A percentile compares a stretch with the other conserved stretches of the same genome.
Evolutionary conservation across 2,888 invertebrate species (phyloP).

Genomic region (Callyntrura guangdongensis): DNA sequence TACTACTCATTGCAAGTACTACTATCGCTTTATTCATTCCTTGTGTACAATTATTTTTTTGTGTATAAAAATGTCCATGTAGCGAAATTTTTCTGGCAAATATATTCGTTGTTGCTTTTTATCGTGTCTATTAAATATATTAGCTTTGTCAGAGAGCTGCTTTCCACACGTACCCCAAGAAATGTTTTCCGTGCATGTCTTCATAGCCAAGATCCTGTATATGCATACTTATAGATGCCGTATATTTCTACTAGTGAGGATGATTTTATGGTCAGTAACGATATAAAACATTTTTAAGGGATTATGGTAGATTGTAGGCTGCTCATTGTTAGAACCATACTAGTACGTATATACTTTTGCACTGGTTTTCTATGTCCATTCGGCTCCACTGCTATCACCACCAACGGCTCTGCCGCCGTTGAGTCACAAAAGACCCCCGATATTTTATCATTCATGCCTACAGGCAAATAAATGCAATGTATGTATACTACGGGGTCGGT

Average conservation of each 20-base stretch:
- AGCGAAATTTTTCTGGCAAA: slow-evolving; percentile 43
- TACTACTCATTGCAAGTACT: no score
- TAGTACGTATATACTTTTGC: slow-evolving; percentile 30
- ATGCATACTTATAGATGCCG: background rate
- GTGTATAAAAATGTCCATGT: background rate
- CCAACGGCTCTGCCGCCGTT: background rate
- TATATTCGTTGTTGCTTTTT: background rate
- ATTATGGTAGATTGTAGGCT: slow-evolving; percentile 39
- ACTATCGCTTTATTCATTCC: background rate
- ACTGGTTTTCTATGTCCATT: background rate
- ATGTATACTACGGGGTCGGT: background rate
- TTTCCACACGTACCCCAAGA: background rate
- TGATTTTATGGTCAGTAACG: slow-evolving; percentile 60
- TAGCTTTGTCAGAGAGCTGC: background rate
- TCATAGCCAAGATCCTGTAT: background rate
- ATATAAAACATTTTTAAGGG: slow-evolving; percentile 71
- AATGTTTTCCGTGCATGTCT: slow-evolving; percentile 5
- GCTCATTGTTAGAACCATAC: slow-evolving; percentile 29
- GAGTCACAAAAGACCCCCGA: slow-evolving; percentile 69
- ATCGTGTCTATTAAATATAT: background rate
- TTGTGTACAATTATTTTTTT: slow-evolving; percentile 22
- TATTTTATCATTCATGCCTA: slow-evolving; percentile 70
- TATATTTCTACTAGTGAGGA: slow-evolving; percentile 36
- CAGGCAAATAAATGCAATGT: slow-evolving; percentile 46
- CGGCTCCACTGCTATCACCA: background rate